These are phyloP conservation scores for Thalassaphorura encarpata DNA, from an alignment of 1,140 invertebrate genomes.

Conservation along the genomic window DNA sequence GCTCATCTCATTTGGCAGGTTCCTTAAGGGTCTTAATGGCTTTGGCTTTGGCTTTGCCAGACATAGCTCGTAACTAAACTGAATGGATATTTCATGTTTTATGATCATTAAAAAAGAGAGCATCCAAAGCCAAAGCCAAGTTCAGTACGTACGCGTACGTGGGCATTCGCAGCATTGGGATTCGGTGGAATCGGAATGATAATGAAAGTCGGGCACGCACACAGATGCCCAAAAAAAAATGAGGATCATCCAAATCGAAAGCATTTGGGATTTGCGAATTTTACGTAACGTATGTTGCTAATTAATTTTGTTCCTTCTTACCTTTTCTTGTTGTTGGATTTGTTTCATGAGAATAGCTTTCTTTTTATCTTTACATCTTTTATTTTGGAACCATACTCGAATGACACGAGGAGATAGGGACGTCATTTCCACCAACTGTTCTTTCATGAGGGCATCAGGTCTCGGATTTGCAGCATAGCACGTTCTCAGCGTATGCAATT, in stretches of 20 bases:
- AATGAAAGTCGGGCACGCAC: neutral
- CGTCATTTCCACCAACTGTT: slow-evolving; percentile 98
- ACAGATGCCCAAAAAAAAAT: neutral
- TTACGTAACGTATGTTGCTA: neutral
- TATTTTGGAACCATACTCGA: slow-evolving; percentile 98
- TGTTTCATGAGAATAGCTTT: slow-evolving; percentile 92
- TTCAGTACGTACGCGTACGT: too few relatives aligned
- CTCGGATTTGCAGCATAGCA: slow-evolving; percentile 96
- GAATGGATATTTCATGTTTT: slow-evolving; percentile 8
- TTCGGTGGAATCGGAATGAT: neutral
- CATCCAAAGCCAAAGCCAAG: neutral
- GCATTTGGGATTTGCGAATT: neutral
- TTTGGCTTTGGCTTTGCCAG: too few relatives aligned
- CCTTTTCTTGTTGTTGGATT: slow-evolving; percentile 95
- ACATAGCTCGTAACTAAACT: too few relatives aligned
- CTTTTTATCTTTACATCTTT: slow-evolving; percentile 99
- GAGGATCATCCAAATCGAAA: neutral
- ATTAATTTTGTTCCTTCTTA: slow-evolving; percentile 37
- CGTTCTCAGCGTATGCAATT: slow-evolving; percentile 82
- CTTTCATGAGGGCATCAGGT: slow-evolving; percentile 98
- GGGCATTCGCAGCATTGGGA: too few relatives aligned
- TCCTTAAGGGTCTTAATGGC: too few relatives aligned
- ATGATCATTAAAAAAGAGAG: slow-evolving; percentile 12
- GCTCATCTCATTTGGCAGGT: too few relatives aligned
- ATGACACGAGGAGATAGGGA: slow-evolving; percentile 89